A percentile compares a stretch with the other conserved stretches of the same genome.
Conservation (phyloP, 2,888 invertebrate species). For the Torymus auratus region DNA sequence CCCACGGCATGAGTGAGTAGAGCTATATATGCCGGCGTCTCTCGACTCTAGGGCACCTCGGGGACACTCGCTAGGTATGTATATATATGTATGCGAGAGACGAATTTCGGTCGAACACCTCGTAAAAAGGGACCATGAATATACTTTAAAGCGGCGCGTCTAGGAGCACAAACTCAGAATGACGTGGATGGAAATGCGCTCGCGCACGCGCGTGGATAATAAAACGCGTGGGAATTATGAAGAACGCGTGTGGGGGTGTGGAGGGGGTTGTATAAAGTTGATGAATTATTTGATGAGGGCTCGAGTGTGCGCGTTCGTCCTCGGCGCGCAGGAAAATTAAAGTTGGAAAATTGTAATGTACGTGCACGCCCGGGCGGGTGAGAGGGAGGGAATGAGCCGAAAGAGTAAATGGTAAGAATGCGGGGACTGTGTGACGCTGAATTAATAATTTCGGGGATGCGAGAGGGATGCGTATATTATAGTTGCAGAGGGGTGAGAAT, state of each 20-base stretch:
- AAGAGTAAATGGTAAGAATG: too few relatives aligned
- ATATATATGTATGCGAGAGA: neutral
- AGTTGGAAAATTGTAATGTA: slow-evolving; percentile 16
- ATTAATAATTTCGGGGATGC: neutral
- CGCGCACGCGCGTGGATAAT: slow-evolving; percentile 30
- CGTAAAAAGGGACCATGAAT: slow-evolving; percentile 51
- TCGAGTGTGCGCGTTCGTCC: neutral
- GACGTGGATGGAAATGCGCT: slow-evolving; percentile 8
- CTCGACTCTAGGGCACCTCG: slow-evolving; percentile 31
- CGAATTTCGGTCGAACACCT: slow-evolving; percentile 49
- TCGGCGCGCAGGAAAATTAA: slow-evolving; percentile 13
- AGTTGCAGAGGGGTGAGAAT: too few relatives aligned
- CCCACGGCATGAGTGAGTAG: neutral
- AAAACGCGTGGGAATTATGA: slow-evolving; percentile 33
- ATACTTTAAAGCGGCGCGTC: slow-evolving; percentile 16
- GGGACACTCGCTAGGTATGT: neutral
- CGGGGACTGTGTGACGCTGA: neutral
- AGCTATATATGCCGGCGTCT: neutral
- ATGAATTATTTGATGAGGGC: slow-evolving; percentile 33
- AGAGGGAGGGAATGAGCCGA: too few relatives aligned
- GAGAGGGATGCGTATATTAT: too few relatives aligned
- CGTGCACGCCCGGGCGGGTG: neutral
- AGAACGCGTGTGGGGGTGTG: neutral
- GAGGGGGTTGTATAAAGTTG: slow-evolving; percentile 11
- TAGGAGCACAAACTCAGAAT: slow-evolving; percentile 15